Percentiles rank a stretch among this genome's conserved stretches.
Evolutionary conservation across 2,888 invertebrate species (phyloP).

Genomic region (Drosophila infuscata): DNA sequence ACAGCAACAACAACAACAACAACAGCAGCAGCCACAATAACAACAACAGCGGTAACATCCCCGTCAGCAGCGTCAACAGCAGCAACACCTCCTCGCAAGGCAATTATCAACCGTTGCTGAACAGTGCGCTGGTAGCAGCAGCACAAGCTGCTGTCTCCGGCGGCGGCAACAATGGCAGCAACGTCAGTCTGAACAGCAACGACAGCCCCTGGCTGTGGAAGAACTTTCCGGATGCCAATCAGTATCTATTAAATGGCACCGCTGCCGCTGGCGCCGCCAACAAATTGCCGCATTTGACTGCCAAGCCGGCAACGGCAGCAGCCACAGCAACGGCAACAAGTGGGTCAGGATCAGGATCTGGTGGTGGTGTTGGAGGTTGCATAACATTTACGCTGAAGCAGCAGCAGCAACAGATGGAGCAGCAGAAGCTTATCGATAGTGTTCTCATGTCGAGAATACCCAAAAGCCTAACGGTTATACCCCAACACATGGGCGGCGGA

Average conservation of each 20-base stretch:
- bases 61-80: not conserved
- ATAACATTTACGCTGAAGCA: constrained; percentile 56
- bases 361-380: constrained; percentile 41
- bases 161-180: constrained; percentile 4
- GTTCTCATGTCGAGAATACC: constrained; percentile 91
- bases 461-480: constrained; percentile 92
- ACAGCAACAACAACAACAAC: constrained; percentile 28
- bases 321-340: constrained; percentile 44
- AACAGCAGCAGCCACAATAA: constrained; percentile 41
- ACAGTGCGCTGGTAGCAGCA: constrained; percentile 1
- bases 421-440: constrained; percentile 80
- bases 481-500: constrained; percentile 86
- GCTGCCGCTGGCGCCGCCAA: constrained; percentile 20
- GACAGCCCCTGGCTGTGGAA: constrained; percentile 79
- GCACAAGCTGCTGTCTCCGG: not conserved
- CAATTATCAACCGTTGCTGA: constrained; percentile 1
- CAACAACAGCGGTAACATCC: constrained; percentile 8
- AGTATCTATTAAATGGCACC: constrained; percentile 81
- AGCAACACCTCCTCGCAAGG: not conserved
- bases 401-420: constrained; percentile 74
- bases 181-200: constrained; percentile 52
- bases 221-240: constrained; percentile 82
- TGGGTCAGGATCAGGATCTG: constrained; percentile 61
- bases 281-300: constrained; percentile 75
- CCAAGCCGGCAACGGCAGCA: constrained; percentile 66